Evolutionary conservation across 35 echinoderm and acorn worm genomes (phyloP), one percentile per base, ranked within the genome.

Genomic region (Patiria miniata): DNA sequence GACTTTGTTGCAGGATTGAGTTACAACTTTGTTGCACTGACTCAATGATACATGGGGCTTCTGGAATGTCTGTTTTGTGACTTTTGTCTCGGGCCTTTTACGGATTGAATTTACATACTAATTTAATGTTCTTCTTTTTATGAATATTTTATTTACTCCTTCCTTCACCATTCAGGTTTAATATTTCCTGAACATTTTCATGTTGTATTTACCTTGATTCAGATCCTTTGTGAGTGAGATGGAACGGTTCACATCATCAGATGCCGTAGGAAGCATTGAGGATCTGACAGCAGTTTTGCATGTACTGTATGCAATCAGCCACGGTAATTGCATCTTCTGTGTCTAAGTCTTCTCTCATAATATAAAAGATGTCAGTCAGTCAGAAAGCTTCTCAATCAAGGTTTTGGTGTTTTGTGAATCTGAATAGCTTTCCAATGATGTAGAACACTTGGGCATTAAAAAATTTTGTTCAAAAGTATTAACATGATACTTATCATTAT

Each of bases 191-290:
- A 6, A 47, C 4, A 47, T 47, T 6, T 47, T 47, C 42, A 6
- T 4, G 42, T 6, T 47, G 42, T 47, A 47, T 47, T 4, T 47
- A 47, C 42, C 42, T 12, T 47, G 42, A 47, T 12, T 47, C 81
- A 90, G 88, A 28, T 83, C 81, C 1, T 90, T 90, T 84, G 88
- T 90, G 28, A 23, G 39, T 26, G 68, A 84, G 37, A 81, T 90
- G 30, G 88, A 90, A 42, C 80, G 39, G 56, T 90, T 40, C 84
- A 82, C 81, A 21, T 90, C 88, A 84, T 59, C 81, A 7, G 81
- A 81, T 19, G 80, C 88, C 33, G 23, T 84, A 18, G 36, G 40
- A 61, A 51, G 44, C 26, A 22, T 52, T 39, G 80, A 82, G 29
- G 81, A 58, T 19, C 81, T 90, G 40, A 47, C 84, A 36, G 88